These are phyloP conservation scores for Pristis pectinata DNA, from an alignment of 2,797 vertebrate species.

Conservation along the genomic window DNA sequence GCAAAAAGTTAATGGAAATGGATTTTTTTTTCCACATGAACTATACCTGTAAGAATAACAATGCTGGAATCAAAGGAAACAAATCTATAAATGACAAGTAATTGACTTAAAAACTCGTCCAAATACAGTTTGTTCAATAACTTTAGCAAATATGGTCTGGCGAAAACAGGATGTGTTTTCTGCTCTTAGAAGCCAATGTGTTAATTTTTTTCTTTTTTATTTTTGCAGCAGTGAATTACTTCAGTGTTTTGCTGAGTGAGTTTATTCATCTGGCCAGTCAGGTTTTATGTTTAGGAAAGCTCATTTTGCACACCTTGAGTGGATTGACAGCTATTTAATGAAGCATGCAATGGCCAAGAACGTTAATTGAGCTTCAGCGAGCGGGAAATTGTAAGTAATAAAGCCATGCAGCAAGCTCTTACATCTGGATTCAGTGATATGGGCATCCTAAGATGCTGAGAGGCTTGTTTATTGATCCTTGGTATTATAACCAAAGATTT, in stretches of 20 bases:
- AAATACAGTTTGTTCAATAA: neutral
- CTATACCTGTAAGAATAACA: neutral
- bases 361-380: neutral
- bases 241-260: neutral
- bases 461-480: neutral
- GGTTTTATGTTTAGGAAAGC: neutral
- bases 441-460: neutral
- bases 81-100: neutral
- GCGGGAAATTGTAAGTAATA: neutral
- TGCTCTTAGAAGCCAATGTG: neutral
- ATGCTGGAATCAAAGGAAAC: neutral
- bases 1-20: neutral
- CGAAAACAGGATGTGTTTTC: neutral
- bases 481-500: neutral
- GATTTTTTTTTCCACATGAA: neutral
- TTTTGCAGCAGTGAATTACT: neutral
- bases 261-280: conserved; percentile 10
- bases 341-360: neutral
- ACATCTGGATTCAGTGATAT: neutral
- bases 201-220: neutral
- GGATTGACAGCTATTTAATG: neutral
- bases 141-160: neutral
- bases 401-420: neutral
- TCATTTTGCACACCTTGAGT: neutral
- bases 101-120: neutral